These are phyloP conservation scores for Drosophila ohnishii DNA, from an alignment of 1,140 invertebrate genomes.

Conservation along the genomic window DNA sequence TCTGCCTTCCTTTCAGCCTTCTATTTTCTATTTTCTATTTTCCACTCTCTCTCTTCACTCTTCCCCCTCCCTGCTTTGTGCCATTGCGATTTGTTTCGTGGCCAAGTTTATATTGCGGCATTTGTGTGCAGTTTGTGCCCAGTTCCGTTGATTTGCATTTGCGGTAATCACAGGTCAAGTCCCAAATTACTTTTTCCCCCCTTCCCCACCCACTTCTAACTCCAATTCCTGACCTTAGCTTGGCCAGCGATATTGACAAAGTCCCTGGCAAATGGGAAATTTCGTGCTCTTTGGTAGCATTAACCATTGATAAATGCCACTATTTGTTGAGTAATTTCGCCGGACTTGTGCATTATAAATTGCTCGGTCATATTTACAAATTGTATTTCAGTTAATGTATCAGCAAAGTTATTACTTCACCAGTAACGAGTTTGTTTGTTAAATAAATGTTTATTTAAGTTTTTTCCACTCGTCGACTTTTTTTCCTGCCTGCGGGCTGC, in stretches of 20 bases:
- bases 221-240: slow-evolving; percentile 33
- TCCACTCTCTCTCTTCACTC: not conserved
- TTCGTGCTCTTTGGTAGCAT: slow-evolving; percentile 51
- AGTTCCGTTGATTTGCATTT: slow-evolving; percentile 60
- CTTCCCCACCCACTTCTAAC: slow-evolving; percentile 9
- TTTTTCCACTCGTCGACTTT: slow-evolving; percentile 7
- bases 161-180: slow-evolving; percentile 52
- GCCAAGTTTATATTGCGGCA: slow-evolving; percentile 55
- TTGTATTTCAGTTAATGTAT: slow-evolving; percentile 21
- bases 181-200: slow-evolving; percentile 62
- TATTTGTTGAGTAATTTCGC: slow-evolving; percentile 70
- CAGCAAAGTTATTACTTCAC: slow-evolving; percentile 4
- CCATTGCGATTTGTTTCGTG: slow-evolving; percentile 49
- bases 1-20: slow-evolving; percentile 3
- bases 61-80: not conserved
- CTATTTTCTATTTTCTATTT: not conserved
- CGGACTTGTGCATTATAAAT: slow-evolving; percentile 29
- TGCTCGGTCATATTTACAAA: slow-evolving; percentile 6
- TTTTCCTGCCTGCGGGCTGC: slow-evolving; percentile 5
- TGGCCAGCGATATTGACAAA: slow-evolving; percentile 46
- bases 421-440: slow-evolving; percentile 25
- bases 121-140: slow-evolving; percentile 42
- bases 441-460: slow-evolving; percentile 15
- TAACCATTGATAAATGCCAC: slow-evolving; percentile 61
- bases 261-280: slow-evolving; percentile 57